Evolutionary conservation across 2,797 vertebrate species (phyloP).

Genomic region (Setipinna tenuifilis): DNA sequence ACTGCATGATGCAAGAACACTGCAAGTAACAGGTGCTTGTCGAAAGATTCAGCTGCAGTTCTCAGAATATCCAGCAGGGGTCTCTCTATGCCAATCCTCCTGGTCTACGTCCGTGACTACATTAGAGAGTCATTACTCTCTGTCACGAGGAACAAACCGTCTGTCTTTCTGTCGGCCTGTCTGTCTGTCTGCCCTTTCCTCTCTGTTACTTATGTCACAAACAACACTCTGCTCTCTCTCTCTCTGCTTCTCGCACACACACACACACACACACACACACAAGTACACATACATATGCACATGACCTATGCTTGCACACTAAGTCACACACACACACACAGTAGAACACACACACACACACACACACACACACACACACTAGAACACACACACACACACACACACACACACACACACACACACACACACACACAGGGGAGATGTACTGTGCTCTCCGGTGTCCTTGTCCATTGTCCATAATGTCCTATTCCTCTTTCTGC

Average conservation of each 20-base stretch:
- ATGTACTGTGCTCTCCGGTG: not conserved
- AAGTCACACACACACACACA: too few species aligned
- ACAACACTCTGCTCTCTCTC: not conserved
- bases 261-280: not conserved
- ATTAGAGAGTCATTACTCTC: not conserved
- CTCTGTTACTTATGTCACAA: not conserved
- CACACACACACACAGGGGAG: constrained; percentile 41
- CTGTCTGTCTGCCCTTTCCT: not conserved
- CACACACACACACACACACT: too few species aligned
- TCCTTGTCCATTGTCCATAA: not conserved
- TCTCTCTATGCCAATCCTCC: constrained; percentile 37
- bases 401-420: not conserved
- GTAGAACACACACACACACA: too few species aligned
- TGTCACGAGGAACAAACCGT: not conserved
- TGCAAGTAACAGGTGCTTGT: not conserved
- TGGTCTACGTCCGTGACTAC: not conserved
- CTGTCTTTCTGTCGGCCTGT: not conserved
- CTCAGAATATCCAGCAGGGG: constrained; percentile 62
- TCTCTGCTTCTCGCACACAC: not conserved
- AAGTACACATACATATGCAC: constrained; percentile 24
- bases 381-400: not conserved
- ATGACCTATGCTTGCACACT: constrained; percentile 18
- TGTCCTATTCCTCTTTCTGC: not conserved
- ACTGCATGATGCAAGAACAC: not conserved
- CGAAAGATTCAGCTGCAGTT: not conserved